Conservation (phyloP, 2,113 vertebrate species). For the Gobio gobio region DNA sequence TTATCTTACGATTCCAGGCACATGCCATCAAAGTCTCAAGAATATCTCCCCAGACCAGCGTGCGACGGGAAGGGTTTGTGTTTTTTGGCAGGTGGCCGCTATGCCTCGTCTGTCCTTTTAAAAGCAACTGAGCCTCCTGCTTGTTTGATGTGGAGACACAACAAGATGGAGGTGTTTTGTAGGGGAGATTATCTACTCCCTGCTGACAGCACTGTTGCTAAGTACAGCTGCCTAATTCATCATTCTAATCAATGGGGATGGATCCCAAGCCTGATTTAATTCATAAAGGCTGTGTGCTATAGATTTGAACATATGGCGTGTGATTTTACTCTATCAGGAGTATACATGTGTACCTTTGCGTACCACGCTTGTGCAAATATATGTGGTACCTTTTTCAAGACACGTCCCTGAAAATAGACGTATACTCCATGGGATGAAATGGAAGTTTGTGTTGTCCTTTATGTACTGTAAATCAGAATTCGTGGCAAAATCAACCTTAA, state of each 20-base stretch:
- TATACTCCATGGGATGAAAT: neutral
- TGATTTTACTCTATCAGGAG: slow-evolving; percentile 31
- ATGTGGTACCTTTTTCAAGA: neutral
- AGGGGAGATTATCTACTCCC: slow-evolving; percentile 56
- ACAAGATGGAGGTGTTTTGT: slow-evolving; percentile 64
- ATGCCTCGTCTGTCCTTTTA: slow-evolving; percentile 56
- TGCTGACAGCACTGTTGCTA: slow-evolving; percentile 54
- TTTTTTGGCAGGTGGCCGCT: slow-evolving; percentile 62
- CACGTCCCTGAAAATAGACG: neutral
- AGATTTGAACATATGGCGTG: slow-evolving; percentile 44
- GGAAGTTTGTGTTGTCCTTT: neutral
- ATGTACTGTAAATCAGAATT: neutral
- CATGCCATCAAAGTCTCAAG: slow-evolving; percentile 57
- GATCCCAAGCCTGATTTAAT: slow-evolving; percentile 46
- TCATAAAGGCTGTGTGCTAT: slow-evolving; percentile 45
- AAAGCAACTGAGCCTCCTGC: slow-evolving; percentile 56
- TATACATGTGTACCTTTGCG: neutral
- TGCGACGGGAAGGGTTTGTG: slow-evolving; percentile 42
- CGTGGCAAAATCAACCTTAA: neutral
- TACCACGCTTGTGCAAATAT: slow-evolving; percentile 1
- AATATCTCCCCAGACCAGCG: slow-evolving; percentile 64
- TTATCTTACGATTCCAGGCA: slow-evolving; percentile 65
- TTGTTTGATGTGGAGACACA: slow-evolving; percentile 63
- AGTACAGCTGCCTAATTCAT: slow-evolving; percentile 58
- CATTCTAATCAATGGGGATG: slow-evolving; percentile 57